phyloP scores from a whole-genome alignment of 2,797 vertebrate species.

The Lepilemur septentrionalis region DNA sequence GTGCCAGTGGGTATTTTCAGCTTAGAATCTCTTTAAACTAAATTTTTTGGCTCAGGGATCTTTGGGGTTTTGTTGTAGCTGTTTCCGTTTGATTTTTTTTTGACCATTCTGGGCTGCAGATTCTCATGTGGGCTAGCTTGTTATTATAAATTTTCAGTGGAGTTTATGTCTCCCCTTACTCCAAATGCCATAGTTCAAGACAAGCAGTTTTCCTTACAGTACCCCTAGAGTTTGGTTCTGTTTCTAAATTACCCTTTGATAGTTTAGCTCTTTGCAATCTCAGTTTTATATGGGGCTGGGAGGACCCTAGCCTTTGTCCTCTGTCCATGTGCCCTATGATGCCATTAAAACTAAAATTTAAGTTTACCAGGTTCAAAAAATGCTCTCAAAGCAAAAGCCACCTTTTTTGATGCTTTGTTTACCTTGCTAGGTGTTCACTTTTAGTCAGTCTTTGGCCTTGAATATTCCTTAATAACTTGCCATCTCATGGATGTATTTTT shows the following conservation, averaged over 20 bases:
- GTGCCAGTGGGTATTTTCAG: background rate
- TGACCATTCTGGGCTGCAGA: background rate
- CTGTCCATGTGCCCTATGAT: background rate
- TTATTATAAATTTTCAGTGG: slow-evolving; percentile 12
- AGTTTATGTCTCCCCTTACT: background rate
- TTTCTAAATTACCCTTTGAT: background rate
- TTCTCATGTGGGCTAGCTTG: background rate
- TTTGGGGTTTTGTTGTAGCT: background rate
- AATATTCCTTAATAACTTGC: background rate
- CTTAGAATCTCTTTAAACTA: background rate
- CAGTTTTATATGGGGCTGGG: background rate
- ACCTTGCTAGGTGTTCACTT: background rate
- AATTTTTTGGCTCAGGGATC: background rate
- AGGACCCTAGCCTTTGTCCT: background rate
- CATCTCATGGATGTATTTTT: background rate
- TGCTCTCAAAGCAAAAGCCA: background rate
- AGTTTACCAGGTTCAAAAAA: background rate
- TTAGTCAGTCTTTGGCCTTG: background rate
- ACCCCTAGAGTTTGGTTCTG: background rate
- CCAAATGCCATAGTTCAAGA: background rate
- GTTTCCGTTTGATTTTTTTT: background rate
- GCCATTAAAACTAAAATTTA: background rate
- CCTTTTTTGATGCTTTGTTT: background rate
- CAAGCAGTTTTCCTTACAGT: slow-evolving; percentile 6
- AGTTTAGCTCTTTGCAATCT: background rate